Evolutionary conservation across 2,797 vertebrate species (phyloP).

Genomic region (Craterocephalus amniculus): DNA sequence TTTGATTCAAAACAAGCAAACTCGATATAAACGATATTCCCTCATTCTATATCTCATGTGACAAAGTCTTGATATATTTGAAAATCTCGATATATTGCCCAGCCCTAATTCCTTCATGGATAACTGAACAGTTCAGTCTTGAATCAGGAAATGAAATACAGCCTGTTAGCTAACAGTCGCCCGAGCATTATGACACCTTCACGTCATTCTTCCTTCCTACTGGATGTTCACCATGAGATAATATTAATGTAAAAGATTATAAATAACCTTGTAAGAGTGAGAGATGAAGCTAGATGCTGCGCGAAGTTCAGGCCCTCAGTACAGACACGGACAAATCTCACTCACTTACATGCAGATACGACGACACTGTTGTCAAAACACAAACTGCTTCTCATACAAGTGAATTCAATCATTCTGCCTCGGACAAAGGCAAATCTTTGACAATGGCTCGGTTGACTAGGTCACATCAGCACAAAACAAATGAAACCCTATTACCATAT

Average conservation of each 20-base stretch:
- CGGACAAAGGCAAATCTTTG: conserved; percentile 23
- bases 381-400: background rate
- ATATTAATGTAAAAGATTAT: no score
- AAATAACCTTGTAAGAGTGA: background rate
- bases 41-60: no score
- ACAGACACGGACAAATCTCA: background rate
- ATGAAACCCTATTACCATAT: conserved; percentile 65
- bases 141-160: background rate
- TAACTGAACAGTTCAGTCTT: no score
- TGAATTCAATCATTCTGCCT: conserved; percentile 13
- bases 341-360: background rate
- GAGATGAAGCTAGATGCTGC: background rate
- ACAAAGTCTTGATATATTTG: no score
- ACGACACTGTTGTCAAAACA: background rate
- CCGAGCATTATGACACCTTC: background rate
- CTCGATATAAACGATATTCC: no score
- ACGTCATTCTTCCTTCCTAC: background rate
- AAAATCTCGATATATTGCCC: no score
- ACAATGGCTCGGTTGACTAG: conserved; percentile 32
- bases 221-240: background rate
- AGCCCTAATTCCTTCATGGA: no score
- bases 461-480: conserved; percentile 49
- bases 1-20: no score
- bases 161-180: background rate
- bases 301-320: background rate